A percentile compares a stretch with the other conserved stretches of the same genome.
Evolutionary conservation across 2,113 vertebrate species (phyloP).

Genomic region (Lepidiolamprologus cunningtoni): DNA sequence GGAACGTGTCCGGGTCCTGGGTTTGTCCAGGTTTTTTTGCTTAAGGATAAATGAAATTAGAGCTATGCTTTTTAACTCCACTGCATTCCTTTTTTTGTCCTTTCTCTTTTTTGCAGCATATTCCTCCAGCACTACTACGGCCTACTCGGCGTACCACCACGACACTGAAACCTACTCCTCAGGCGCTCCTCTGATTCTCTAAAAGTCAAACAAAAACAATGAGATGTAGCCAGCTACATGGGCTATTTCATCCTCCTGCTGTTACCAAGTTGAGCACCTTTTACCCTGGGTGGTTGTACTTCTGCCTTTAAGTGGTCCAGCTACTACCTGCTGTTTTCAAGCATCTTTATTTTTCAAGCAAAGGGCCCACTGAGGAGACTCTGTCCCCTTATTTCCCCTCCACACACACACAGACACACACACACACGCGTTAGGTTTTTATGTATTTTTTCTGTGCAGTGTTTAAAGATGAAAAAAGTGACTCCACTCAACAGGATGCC

Average conservation of each 20-base stretch:
- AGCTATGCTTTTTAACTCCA: background rate
- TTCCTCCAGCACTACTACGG: constrained; percentile 69
- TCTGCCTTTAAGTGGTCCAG: background rate
- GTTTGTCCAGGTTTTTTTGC: background rate
- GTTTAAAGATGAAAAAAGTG: constrained; percentile 3
- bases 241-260: background rate
- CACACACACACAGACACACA: background rate
- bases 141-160: constrained; percentile 78
- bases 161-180: constrained; percentile 87
- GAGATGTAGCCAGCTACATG: background rate
- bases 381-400: background rate
- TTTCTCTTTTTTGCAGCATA: constrained; percentile 24
- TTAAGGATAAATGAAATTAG: background rate
- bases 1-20: background rate
- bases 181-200: constrained; percentile 82
- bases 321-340: background rate
- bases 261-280: constrained; percentile 49
- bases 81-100: background rate
- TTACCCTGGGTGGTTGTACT: background rate
- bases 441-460: constrained; percentile 12
- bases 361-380: background rate
- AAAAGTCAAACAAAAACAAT: background rate
- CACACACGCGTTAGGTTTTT: background rate
- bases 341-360: background rate
- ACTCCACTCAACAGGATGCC: background rate